These are phyloP conservation scores for Chalcis sispes DNA, from an alignment of 2,888 invertebrate genomes.

Conservation along the genomic window DNA sequence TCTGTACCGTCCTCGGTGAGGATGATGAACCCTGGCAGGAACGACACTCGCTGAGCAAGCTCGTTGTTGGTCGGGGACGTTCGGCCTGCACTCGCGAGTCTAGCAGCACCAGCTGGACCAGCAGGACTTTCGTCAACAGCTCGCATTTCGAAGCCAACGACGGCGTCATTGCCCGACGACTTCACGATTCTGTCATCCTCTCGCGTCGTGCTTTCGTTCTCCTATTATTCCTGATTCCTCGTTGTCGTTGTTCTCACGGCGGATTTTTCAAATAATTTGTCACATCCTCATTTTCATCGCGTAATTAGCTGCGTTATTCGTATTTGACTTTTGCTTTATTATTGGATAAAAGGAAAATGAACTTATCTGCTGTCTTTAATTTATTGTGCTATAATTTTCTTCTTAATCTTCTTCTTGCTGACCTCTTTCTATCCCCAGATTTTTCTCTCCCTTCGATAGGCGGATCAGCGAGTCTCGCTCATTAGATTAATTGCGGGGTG, in stretches of 20 bases:
- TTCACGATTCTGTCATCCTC: constrained; percentile 50
- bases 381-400: neutral
- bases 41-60: neutral
- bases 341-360: too few species aligned
- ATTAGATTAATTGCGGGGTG: constrained; percentile 41
- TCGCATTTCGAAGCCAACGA: constrained; percentile 71
- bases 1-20: neutral
- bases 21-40: neutral
- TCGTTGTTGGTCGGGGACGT: neutral
- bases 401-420: neutral
- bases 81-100: constrained; percentile 57
- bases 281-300: too few species aligned
- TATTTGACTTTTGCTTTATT: too few species aligned
- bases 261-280: neutral
- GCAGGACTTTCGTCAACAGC: constrained; percentile 58
- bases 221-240: neutral
- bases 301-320: too few species aligned
- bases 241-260: too few species aligned
- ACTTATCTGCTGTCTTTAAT: neutral
- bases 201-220: neutral
- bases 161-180: constrained; percentile 62
- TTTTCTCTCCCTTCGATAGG: neutral
- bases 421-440: neutral
- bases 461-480: constrained; percentile 14
- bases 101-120: constrained; percentile 63